A percentile compares a stretch with the other conserved stretches of the same genome.
These are phyloP conservation scores for Barypeithes pellucidus DNA, from an alignment of 2,888 invertebrate species.

Conservation along the genomic window DNA sequence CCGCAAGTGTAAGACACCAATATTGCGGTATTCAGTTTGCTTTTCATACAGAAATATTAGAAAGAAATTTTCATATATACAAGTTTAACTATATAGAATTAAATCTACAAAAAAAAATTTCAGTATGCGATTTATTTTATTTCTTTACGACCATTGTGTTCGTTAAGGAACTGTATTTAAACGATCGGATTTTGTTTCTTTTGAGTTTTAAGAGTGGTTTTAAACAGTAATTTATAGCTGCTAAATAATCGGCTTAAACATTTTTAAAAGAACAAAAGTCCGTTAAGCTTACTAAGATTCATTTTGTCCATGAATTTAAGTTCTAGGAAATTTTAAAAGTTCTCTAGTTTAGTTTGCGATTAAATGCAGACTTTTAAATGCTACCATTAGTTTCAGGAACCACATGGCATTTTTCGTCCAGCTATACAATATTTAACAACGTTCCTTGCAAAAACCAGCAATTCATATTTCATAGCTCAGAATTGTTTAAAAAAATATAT, in stretches of 20 bases:
- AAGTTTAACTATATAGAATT: too few relatives aligned
- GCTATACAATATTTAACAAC: too few relatives aligned
- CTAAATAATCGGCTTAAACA: neutral
- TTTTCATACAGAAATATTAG: too few relatives aligned
- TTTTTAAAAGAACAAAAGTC: neutral
- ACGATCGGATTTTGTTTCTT: neutral
- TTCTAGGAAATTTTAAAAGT: neutral
- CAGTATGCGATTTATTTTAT: neutral
- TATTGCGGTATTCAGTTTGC: too few relatives aligned
- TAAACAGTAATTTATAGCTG: constrained; percentile 2
- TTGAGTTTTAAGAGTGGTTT: neutral
- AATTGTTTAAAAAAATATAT: too few relatives aligned
- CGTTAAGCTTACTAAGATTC: neutral
- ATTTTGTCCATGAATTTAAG: neutral
- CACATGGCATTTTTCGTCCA: too few relatives aligned
- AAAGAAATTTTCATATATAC: too few relatives aligned
- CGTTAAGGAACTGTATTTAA: neutral
- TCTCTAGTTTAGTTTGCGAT: neutral
- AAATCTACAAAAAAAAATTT: too few relatives aligned
- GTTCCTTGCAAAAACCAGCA: too few relatives aligned
- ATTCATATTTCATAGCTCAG: too few relatives aligned
- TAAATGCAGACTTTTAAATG: neutral
- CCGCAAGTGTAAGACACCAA: too few relatives aligned
- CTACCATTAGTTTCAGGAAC: too few relatives aligned
- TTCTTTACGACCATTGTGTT: neutral